Conservation (phyloP, 1,140 invertebrate genomes). For the Papilio glaucus region DNA sequence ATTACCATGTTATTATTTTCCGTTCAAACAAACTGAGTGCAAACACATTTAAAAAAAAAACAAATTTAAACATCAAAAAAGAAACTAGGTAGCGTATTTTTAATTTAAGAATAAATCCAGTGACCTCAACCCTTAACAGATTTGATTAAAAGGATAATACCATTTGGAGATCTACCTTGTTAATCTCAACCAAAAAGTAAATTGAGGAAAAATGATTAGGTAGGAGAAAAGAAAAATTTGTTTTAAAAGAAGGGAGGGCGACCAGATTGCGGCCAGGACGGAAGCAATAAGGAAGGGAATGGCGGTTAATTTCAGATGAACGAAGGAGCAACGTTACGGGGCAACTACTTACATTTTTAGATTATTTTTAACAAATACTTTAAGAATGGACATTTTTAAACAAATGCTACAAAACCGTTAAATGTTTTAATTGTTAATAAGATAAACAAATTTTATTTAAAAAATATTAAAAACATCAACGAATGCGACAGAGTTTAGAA, state of each 20-base stretch:
- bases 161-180: slow-evolving; percentile 16
- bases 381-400: background rate
- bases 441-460: too few relatives aligned
- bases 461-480: too few relatives aligned
- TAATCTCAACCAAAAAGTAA: slow-evolving; percentile 25
- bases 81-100: background rate
- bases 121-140: slow-evolving; percentile 8
- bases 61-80: too few relatives aligned
- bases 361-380: background rate
- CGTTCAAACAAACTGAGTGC: too few relatives aligned
- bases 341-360: background rate
- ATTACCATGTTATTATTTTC: too few relatives aligned
- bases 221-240: slow-evolving; percentile 24
- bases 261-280: slow-evolving; percentile 15
- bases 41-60: too few relatives aligned
- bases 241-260: slow-evolving; percentile 20
- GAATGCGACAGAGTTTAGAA: too few relatives aligned
- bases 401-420: background rate
- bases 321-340: background rate
- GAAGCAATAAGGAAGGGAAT: slow-evolving; percentile 20
- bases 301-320: slow-evolving; percentile 27
- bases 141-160: slow-evolving; percentile 24
- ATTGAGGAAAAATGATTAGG: slow-evolving; percentile 22
- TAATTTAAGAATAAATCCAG: background rate
- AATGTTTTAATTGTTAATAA: too few relatives aligned